phyloP scores from a whole-genome alignment of 1,140 invertebrate genomes.

The Ericerus pela region DNA sequence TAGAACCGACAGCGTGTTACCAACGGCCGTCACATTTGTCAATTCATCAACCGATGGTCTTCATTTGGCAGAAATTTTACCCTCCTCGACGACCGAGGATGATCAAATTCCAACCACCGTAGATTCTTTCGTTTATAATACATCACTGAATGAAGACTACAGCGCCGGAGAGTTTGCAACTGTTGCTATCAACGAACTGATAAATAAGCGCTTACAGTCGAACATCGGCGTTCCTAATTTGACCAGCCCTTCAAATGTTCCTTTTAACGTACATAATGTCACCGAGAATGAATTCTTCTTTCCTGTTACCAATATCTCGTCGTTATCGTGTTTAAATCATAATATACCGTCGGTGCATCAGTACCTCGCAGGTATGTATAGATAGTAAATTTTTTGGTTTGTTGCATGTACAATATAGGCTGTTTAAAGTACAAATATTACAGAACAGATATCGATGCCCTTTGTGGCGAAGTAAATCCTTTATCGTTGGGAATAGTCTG shows the following conservation, averaged over 20 bases:
- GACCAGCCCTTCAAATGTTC: neutral
- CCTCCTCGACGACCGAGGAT: too few species aligned
- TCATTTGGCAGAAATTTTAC: too few species aligned
- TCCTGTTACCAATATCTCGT: neutral
- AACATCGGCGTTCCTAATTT: neutral
- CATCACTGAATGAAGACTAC: neutral
- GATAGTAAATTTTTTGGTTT: too few species aligned
- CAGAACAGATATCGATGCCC: too few species aligned
- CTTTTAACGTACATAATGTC: neutral
- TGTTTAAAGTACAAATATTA: too few species aligned
- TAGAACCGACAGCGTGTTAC: neutral
- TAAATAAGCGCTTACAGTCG: neutral
- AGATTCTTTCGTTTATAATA: neutral
- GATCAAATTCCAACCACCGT: neutral
- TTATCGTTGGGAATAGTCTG: too few species aligned
- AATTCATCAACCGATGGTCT: neutral
- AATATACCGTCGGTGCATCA: neutral
- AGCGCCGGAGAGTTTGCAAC: neutral
- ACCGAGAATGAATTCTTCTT: neutral
- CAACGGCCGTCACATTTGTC: neutral
- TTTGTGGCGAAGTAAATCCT: too few species aligned
- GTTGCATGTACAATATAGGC: too few species aligned
- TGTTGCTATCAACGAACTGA: neutral
- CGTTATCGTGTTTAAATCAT: neutral
- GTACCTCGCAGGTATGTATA: neutral